Evolutionary conservation across 1,140 invertebrate species (phyloP).

Genomic region (Holotrichia oblita): DNA sequence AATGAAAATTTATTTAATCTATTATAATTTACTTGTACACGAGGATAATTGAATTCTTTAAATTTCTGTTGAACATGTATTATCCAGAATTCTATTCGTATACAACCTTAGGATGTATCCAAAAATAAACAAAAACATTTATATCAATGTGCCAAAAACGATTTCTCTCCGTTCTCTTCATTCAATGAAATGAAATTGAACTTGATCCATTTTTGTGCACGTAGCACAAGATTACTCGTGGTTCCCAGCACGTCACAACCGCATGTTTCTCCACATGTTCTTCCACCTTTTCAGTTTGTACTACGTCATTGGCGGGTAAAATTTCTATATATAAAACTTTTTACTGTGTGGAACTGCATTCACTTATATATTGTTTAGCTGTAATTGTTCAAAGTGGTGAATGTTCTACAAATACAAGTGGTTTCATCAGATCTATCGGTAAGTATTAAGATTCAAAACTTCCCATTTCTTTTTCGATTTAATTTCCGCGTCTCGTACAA

Average conservation of each 20-base stretch:
- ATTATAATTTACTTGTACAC: no score
- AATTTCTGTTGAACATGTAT: no score
- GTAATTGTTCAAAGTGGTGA: neutral
- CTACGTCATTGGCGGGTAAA: constrained; percentile 22
- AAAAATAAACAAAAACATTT: no score
- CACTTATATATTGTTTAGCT: neutral
- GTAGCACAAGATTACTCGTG: constrained; percentile 11
- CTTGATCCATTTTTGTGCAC: constrained; percentile 14
- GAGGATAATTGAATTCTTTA: no score
- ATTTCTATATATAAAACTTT: constrained; percentile 31
- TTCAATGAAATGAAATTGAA: neutral
- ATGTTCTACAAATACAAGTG: neutral
- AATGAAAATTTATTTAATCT: no score
- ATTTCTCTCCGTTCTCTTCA: constrained; percentile 1
- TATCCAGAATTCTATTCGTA: no score
- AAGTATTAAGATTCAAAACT: neutral
- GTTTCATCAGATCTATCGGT: neutral
- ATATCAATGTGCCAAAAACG: neutral
- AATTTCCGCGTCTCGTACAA: neutral
- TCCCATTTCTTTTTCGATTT: neutral
- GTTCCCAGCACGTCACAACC: neutral
- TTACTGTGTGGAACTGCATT: neutral
- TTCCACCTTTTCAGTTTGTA: neutral
- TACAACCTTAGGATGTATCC: no score
- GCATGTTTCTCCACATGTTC: constrained; percentile 19